Base-by-base conservation (phyloP, 2,113 vertebrate species). In the Hoplias malabaricus region DNA sequence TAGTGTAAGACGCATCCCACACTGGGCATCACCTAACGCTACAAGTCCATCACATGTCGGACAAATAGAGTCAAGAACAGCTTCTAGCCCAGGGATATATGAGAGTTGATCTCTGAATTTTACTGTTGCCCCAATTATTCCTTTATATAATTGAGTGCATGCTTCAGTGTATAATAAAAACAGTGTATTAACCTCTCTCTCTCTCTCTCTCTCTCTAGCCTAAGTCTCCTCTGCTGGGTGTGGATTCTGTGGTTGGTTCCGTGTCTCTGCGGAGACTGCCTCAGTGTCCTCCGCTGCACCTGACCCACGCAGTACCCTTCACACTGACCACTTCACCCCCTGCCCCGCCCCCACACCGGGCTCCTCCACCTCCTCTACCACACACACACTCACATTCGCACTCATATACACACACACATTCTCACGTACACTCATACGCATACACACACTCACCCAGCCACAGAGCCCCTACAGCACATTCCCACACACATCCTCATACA, bases 241-340 rank as follows among this genome's bases (percentile, higher is more conserved):
- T 88, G 0, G 87, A 90, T 67, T 65, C 80, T 5, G 82, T 62
- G 62, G 82, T 77, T 33, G 83, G 88, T 8, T 79, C 88, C 38
- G 90, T 90, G 77, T 84, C 74, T 78, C 86, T 93, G 42, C 88
- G 57, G 68, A 73, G 85, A 23, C 87, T 92, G 63, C 91, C 92
- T 80, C 90, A 88, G 87, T 92, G 89, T 82, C 89, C 91, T 34
- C 86, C 89, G 0, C 82, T 89, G 82, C 90, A 90, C 33, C 85
- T 90, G 78, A 88, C 85, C 81, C 90, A 87, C 71, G 84, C 90
- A 0, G 67, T 91, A 54, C 80, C 88, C 12, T 86, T 91, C 50
- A 86, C 87, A n/a, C 46, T 90, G 77, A 87, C 87, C 70, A 79
- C 88, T 43, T 83, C 87, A 16, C 65, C 86, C 16, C 0, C 84